phyloP scores from a whole-genome alignment of 2,888 invertebrate species.

The Zele albiditarsus region DNA sequence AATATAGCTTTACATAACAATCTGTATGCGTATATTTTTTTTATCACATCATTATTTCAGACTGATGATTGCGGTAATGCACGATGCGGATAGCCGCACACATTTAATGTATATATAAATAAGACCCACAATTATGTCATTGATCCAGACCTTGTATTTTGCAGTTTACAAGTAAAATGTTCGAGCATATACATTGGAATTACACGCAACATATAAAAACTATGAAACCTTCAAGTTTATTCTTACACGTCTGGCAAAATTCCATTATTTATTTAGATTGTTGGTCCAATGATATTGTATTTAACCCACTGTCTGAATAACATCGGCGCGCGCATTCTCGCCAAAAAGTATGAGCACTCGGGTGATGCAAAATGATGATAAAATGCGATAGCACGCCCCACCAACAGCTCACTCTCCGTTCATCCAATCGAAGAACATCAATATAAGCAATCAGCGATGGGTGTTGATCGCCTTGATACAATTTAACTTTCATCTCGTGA shows the following conservation, averaged over 20 bases:
- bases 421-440: neutral
- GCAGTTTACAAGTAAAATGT: neutral
- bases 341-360: no score
- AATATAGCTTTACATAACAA: neutral
- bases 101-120: no score
- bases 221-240: slow-evolving; percentile 5
- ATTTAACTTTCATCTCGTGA: neutral
- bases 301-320: neutral
- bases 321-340: slow-evolving; percentile 13
- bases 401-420: neutral
- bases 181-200: neutral
- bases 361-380: neutral
- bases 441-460: neutral
- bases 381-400: neutral
- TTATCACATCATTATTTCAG: neutral
- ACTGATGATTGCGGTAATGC: neutral
- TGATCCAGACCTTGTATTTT: neutral
- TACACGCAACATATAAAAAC: neutral
- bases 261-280: neutral
- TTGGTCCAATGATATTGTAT: neutral
- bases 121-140: neutral
- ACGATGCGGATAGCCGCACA: neutral
- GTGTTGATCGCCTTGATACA: neutral
- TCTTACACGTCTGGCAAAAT: slow-evolving; percentile 4
- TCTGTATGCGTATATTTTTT: neutral